Conservation (phyloP, 2,888 invertebrate genomes). For the Mycalesis mineus region DNA sequence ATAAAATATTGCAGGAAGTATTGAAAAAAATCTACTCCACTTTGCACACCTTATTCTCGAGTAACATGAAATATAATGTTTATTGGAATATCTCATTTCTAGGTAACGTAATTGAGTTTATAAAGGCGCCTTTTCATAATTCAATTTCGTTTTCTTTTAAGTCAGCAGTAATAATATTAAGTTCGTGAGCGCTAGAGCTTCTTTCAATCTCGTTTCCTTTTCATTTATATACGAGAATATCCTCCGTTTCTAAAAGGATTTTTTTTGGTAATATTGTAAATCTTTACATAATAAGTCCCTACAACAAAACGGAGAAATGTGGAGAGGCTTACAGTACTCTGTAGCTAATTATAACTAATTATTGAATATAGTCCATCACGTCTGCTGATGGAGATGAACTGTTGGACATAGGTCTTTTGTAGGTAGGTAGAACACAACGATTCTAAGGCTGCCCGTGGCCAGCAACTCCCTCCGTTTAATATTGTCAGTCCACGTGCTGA, state of each 20-base stretch:
- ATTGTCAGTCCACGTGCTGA: too few species aligned
- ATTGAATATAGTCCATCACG: too few species aligned
- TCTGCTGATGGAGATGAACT: too few species aligned
- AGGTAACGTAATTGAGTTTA: constrained; percentile 5
- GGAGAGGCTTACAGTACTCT: background rate
- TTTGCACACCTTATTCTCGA: background rate
- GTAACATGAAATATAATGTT: background rate
- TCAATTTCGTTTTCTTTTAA: constrained; percentile 17
- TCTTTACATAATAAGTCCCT: background rate
- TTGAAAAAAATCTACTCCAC: too few species aligned
- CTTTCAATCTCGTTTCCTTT: constrained; percentile 19
- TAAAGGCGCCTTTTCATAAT: constrained; percentile 13
- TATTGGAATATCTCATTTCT: constrained; percentile 1
- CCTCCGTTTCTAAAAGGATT: constrained; percentile 9
- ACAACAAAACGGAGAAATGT: background rate
- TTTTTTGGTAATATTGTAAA: background rate
- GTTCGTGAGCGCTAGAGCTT: constrained; percentile 15
- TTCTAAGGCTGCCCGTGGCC: too few species aligned
- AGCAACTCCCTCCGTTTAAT: too few species aligned
- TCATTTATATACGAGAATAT: constrained; percentile 2
- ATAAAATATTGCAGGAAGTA: too few species aligned
- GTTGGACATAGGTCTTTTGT: too few species aligned
- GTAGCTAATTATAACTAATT: too few species aligned
- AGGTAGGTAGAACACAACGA: too few species aligned
- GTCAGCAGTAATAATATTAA: constrained; percentile 17